phyloP scores from a whole-genome alignment of 30 jellyfish, hydroid and myxozoan genomes.

The Clytia hemisphaerica region DNA sequence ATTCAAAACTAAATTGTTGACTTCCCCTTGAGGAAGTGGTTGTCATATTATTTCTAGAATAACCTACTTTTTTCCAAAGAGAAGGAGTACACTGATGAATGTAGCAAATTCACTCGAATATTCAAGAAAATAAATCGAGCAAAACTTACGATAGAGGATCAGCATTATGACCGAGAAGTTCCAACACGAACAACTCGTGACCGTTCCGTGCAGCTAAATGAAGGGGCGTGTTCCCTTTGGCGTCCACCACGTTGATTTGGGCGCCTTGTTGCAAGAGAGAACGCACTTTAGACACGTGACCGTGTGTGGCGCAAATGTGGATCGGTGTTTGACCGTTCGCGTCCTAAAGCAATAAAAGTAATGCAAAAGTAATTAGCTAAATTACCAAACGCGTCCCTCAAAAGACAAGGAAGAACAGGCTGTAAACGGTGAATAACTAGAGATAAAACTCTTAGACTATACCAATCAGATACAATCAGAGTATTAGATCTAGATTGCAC shows the following conservation, averaged over 20 bases:
- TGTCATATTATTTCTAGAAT: too few species aligned
- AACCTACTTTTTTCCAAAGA: too few species aligned
- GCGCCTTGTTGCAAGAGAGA: constrained; percentile 75
- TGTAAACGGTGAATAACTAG: background rate
- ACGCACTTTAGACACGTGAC: constrained; percentile 74
- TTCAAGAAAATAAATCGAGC: background rate
- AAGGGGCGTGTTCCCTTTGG: constrained; percentile 74
- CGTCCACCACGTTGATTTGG: constrained; percentile 58
- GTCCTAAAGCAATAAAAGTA: constrained; percentile 46
- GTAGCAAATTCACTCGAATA: too few species aligned
- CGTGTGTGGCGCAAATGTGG: constrained; percentile 87
- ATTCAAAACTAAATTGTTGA: too few species aligned
- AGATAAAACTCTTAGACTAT: too few species aligned
- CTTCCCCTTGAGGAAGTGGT: too few species aligned
- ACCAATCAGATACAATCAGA: too few species aligned
- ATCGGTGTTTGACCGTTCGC: constrained; percentile 73
- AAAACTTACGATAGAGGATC: constrained; percentile 71
- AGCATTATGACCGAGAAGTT: constrained; percentile 65
- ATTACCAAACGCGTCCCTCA: too few species aligned
- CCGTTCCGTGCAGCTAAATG: constrained; percentile 95
- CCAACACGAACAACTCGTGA: constrained; percentile 80
- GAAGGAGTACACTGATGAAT: too few species aligned
- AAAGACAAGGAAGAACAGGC: background rate
- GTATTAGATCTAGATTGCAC: too few species aligned
- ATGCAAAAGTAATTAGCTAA: too few species aligned